Conservation (phyloP, 2,888 invertebrate species). For the Sympetrum striolatum region DNA sequence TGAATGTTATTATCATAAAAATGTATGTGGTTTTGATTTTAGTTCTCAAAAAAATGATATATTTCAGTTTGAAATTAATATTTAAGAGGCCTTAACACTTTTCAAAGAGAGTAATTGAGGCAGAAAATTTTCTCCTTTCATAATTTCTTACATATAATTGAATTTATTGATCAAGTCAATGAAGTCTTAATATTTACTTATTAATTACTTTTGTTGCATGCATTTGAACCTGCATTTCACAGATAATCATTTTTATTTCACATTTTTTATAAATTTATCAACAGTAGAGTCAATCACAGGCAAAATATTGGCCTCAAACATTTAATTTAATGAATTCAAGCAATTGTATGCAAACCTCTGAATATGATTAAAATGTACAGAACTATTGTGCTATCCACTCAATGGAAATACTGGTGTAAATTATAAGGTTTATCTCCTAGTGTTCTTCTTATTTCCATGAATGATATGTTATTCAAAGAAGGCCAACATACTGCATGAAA, state of each 20-base stretch:
- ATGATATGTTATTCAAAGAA: conserved; percentile 46
- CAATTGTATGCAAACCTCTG: neutral
- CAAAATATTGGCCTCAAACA: conserved; percentile 27
- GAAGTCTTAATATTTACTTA: too few species aligned
- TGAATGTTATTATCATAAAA: too few species aligned
- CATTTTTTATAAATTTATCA: conserved; percentile 37
- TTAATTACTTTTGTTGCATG: neutral
- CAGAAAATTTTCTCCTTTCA: too few species aligned
- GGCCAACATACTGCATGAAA: conserved; percentile 51
- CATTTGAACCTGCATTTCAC: conserved; percentile 8
- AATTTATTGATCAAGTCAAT: too few species aligned
- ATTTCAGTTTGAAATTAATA: too few species aligned
- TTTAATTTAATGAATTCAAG: conserved; percentile 10
- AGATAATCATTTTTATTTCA: conserved; percentile 26
- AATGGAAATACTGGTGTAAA: conserved; percentile 1
- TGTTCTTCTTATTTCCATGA: conserved; percentile 34
- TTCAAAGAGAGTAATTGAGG: too few species aligned
- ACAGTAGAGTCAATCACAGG: conserved; percentile 32
- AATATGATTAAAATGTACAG: conserved; percentile 1
- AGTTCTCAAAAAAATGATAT: too few species aligned
- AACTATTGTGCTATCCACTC: neutral
- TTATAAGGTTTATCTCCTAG: conserved; percentile 1
- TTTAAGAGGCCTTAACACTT: too few species aligned
- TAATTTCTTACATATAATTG: too few species aligned
- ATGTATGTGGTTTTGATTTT: too few species aligned